A percentile compares a stretch with the other conserved stretches of the same genome.
These are phyloP conservation scores for Sciurus niger DNA, from an alignment of 2,113 vertebrate genomes.

Conservation along the genomic window DNA sequence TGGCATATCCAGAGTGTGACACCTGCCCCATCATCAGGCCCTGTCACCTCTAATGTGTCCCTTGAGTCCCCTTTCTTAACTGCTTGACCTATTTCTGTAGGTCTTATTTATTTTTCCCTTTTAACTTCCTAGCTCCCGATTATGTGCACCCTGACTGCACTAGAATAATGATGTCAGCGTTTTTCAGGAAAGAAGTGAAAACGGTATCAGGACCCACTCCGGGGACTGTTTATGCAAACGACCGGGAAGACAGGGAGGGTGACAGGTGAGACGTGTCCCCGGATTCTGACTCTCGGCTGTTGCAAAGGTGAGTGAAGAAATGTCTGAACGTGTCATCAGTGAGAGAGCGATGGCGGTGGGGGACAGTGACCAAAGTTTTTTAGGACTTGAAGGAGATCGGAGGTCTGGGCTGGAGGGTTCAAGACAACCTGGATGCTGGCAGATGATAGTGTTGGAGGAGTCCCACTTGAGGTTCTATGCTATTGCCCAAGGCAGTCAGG, in stretches of 20 bases:
- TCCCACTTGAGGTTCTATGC: neutral
- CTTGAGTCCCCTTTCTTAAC: neutral
- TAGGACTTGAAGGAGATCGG: neutral
- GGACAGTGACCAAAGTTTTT: neutral
- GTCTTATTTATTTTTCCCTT: neutral
- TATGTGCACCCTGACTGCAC: neutral
- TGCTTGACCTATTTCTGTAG: neutral
- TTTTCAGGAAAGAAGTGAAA: constrained; percentile 5
- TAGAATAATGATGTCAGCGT: neutral
- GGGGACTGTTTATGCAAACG: neutral
- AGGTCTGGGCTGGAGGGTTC: neutral
- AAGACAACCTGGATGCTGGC: neutral
- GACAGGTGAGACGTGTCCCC: neutral
- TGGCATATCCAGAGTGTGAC: neutral
- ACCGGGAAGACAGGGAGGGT: neutral
- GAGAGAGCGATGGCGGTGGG: neutral
- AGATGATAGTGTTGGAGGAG: neutral
- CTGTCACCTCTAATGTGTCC: too few species aligned
- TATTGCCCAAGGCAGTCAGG: neutral
- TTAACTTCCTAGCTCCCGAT: neutral
- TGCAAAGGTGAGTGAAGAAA: neutral
- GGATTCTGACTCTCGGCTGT: neutral
- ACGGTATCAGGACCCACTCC: neutral
- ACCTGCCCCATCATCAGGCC: neutral
- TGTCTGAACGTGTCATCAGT: neutral